Percentiles rank a stretch among this genome's conserved stretches.
Evolutionary conservation across 2,797 vertebrate genomes (phyloP).

Genomic region (Anolis apletophallus): DNA sequence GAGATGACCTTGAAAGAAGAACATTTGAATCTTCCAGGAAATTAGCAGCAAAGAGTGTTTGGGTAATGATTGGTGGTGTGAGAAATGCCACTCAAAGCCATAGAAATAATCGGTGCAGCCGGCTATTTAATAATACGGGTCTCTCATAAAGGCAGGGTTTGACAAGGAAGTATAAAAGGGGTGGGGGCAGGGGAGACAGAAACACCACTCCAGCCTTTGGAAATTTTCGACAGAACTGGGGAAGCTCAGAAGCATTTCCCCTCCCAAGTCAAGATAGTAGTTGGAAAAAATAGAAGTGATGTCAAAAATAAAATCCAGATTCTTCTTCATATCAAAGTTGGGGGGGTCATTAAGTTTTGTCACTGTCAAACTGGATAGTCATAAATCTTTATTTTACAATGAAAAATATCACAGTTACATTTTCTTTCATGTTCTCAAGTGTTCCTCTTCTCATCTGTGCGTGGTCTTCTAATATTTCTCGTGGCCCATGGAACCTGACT

Average conservation of each 20-base stretch:
- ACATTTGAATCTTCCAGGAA: slow-evolving; percentile 86
- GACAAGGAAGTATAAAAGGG: slow-evolving; percentile 49
- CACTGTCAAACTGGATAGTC: too few species aligned
- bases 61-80: slow-evolving; percentile 81
- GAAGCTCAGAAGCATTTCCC: slow-evolving; percentile 20
- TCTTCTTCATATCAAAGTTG: slow-evolving; percentile 21
- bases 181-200: slow-evolving; percentile 32
- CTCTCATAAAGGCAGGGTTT: slow-evolving; percentile 74
- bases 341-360: too few species aligned
- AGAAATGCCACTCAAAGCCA: slow-evolving; percentile 83
- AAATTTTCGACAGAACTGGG: slow-evolving; percentile 39
- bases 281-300: slow-evolving; percentile 53
- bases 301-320: slow-evolving; percentile 34
- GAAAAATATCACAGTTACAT: slow-evolving; percentile 23
- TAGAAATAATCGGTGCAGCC: slow-evolving; percentile 73
- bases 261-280: background rate
- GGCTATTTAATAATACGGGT: slow-evolving; percentile 79
- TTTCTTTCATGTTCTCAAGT: slow-evolving; percentile 9
- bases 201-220: background rate
- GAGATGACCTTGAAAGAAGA: slow-evolving; percentile 88
- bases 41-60: slow-evolving; percentile 83
- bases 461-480: background rate
- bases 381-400: slow-evolving; percentile 30
- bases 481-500: slow-evolving; percentile 2
- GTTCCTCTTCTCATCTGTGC: slow-evolving; percentile 4